These are phyloP conservation scores for Heteractis magnifica DNA, from an alignment of 92 coral and sea anemone species.

Conservation along the genomic window DNA sequence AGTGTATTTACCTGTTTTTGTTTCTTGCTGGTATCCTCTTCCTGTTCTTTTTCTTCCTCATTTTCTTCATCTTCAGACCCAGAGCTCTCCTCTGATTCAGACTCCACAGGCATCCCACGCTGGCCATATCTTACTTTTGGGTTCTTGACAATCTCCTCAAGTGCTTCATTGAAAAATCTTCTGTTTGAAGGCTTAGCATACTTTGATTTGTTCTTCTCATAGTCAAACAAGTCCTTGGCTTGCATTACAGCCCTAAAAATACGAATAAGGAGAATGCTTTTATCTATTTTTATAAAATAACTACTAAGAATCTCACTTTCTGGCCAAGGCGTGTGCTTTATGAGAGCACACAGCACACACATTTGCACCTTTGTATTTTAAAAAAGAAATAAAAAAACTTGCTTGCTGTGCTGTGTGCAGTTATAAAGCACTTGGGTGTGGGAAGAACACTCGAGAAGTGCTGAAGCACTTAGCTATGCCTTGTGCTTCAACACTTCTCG, in stretches of 20 bases:
- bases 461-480: too few relatives aligned
- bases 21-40: constrained; percentile 8
- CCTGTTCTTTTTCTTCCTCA: constrained; percentile 21
- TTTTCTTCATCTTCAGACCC: constrained; percentile 36
- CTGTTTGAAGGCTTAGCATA: constrained; percentile 55
- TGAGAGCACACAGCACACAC: too few relatives aligned
- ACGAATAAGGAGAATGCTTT: background rate
- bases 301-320: too few relatives aligned
- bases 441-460: too few relatives aligned
- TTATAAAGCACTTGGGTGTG: too few relatives aligned
- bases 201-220: constrained; percentile 75
- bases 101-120: constrained; percentile 74
- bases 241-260: constrained; percentile 86
- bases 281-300: too few relatives aligned
- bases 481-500: too few relatives aligned
- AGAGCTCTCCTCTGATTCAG: constrained; percentile 40
- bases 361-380: too few relatives aligned
- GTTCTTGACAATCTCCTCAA: constrained; percentile 80
- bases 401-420: too few relatives aligned
- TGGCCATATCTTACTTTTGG: constrained; percentile 88
- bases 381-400: too few relatives aligned
- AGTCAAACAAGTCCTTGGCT: constrained; percentile 82
- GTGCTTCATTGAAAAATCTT: constrained; percentile 86
- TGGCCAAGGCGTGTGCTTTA: too few relatives aligned
- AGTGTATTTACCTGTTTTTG: constrained; percentile 1